Conservation (phyloP, 1,140 invertebrate species). For the Melanaphis sacchari region DNA sequence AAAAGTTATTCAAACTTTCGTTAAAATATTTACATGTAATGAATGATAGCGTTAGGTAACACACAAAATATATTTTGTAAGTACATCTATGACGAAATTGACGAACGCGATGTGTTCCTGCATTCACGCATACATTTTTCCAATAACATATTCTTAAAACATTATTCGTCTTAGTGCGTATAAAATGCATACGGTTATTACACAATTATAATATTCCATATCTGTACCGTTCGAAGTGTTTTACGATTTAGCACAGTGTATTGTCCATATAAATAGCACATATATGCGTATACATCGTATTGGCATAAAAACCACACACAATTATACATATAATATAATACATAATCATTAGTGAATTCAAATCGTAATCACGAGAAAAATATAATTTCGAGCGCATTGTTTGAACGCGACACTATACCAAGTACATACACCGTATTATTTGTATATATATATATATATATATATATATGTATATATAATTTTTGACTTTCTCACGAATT, state of each 20-base stretch:
- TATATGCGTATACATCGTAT: too few relatives aligned
- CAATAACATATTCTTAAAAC: not conserved
- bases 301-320: too few relatives aligned
- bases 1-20: not conserved
- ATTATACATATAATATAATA: not conserved
- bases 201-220: not conserved
- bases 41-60: too few relatives aligned
- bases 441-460: not conserved
- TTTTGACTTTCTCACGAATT: not conserved
- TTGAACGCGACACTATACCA: not conserved
- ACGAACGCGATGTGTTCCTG: not conserved
- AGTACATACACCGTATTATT: not conserved
- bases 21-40: not conserved
- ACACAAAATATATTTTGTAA: too few relatives aligned
- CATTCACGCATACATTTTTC: not conserved
- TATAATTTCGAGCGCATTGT: not conserved
- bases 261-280: not conserved
- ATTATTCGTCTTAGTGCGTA: not conserved
- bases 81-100: not conserved
- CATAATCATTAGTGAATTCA: not conserved
- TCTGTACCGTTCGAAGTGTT: not conserved
- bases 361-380: not conserved
- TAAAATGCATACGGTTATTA: not conserved
- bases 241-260: not conserved
- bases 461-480: not conserved